These are phyloP conservation scores for Hirudinaria manillensis DNA, from an alignment of 2,888 invertebrate species.

Conservation along the genomic window DNA sequence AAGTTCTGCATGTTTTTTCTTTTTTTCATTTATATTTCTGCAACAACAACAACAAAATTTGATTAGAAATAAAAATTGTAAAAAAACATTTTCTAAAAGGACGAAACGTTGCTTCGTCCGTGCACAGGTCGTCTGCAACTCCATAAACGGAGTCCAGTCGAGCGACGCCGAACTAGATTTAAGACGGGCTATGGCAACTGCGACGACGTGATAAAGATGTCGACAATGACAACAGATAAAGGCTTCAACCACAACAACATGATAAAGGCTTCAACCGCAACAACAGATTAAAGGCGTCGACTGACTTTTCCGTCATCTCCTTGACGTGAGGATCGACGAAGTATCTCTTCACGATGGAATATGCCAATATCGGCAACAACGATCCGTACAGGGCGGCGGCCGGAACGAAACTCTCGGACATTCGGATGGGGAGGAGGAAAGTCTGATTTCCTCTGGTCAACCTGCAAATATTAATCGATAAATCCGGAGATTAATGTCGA, in stretches of 20 bases:
- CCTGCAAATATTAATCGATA: slow-evolving; percentile 55
- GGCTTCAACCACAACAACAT: no score
- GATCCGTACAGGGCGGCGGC: slow-evolving; percentile 89
- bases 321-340: slow-evolving; percentile 68
- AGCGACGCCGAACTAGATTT: no score
- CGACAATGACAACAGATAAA: not conserved
- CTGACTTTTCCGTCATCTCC: slow-evolving; percentile 65
- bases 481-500: not conserved
- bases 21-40: slow-evolving; percentile 72
- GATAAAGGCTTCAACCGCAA: no score
- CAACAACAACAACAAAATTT: slow-evolving; percentile 34
- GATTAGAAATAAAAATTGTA: not conserved
- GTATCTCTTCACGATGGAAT: slow-evolving; percentile 70
- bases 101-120: no score
- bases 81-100: not conserved
- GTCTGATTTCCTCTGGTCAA: slow-evolving; percentile 79
- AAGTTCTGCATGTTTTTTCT: slow-evolving; percentile 71
- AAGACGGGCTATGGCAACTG: no score
- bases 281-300: slow-evolving; percentile 17
- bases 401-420: slow-evolving; percentile 82
- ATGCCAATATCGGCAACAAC: slow-evolving; percentile 69
- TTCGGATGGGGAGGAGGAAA: slow-evolving; percentile 78
- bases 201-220: no score
- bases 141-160: no score
- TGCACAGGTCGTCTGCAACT: no score